phyloP scores from a whole-genome alignment of 2,888 invertebrate species.

The Ypsolopha sequella region DNA sequence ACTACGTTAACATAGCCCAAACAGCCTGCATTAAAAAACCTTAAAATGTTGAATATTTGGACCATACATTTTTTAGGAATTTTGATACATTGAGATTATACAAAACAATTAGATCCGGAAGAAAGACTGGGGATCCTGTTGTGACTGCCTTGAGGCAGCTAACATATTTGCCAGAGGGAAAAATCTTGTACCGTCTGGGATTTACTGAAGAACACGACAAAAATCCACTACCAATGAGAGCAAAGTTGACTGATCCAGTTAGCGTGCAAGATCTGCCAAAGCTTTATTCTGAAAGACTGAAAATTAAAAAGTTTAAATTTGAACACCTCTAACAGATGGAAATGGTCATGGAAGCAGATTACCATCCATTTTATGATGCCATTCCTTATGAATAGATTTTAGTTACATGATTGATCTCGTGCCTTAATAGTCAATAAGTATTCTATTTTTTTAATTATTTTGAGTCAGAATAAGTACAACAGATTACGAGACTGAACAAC shows the following conservation, averaged over 20 bases:
- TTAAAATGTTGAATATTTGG: not conserved
- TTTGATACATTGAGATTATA: not conserved
- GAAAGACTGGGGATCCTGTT: conserved; percentile 3
- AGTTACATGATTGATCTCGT: no score
- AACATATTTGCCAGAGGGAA: conserved; percentile 1
- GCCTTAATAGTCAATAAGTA: not conserved
- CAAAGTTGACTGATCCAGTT: no score
- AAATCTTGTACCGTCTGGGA: not conserved
- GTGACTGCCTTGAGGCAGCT: conserved; percentile 1
- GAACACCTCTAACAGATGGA: not conserved
- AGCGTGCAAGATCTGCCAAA: not conserved
- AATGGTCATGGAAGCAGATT: not conserved
- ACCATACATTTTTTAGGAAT: not conserved
- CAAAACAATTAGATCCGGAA: conserved; percentile 5
- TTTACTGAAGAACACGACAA: not conserved
- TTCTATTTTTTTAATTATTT: not conserved
- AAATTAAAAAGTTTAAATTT: not conserved
- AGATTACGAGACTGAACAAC: not conserved
- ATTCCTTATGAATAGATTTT: not conserved
- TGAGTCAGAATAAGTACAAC: not conserved
- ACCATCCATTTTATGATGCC: not conserved
- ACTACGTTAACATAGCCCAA: no score
- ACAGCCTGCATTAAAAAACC: no score
- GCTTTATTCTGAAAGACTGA: not conserved
- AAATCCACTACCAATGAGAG: no score